Conservation (phyloP, 1,140 invertebrate species). For the Halictus rubicundus region DNA sequence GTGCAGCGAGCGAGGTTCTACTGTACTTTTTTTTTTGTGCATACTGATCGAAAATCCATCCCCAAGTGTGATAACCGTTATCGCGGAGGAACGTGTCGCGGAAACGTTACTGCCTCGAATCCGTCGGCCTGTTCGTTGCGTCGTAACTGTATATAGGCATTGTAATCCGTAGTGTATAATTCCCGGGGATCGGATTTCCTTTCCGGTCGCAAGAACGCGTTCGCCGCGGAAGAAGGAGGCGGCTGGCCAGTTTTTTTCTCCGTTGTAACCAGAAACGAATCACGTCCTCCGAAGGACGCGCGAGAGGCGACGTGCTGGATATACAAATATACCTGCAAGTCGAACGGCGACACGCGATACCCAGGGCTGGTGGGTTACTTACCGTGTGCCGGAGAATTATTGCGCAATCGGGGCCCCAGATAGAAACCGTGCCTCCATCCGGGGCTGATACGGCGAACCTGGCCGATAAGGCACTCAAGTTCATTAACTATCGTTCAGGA, state of each 20-base stretch:
- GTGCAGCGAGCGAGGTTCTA: no score
- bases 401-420: background rate
- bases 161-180: conserved; percentile 1
- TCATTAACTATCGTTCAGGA: no score
- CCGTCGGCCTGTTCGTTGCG: background rate
- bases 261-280: conserved; percentile 22
- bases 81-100: background rate
- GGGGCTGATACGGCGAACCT: conserved; percentile 8
- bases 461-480: conserved; percentile 17
- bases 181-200: conserved; percentile 8
- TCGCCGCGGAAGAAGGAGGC: background rate
- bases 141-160: background rate
- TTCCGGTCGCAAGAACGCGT: conserved; percentile 5
- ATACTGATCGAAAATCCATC: no score
- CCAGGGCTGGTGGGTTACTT: background rate
- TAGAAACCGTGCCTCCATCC: background rate
- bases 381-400: background rate
- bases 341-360: conserved; percentile 12
- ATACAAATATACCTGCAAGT: background rate
- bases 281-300: conserved; percentile 23
- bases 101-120: background rate
- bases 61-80: background rate
- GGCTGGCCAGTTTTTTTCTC: background rate
- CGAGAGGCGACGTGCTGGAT: background rate
- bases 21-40: no score